phyloP scores from a whole-genome alignment of 30 jellyfish, hydroid and myxozoan genomes.

The Turritopsis dohrnii region DNA sequence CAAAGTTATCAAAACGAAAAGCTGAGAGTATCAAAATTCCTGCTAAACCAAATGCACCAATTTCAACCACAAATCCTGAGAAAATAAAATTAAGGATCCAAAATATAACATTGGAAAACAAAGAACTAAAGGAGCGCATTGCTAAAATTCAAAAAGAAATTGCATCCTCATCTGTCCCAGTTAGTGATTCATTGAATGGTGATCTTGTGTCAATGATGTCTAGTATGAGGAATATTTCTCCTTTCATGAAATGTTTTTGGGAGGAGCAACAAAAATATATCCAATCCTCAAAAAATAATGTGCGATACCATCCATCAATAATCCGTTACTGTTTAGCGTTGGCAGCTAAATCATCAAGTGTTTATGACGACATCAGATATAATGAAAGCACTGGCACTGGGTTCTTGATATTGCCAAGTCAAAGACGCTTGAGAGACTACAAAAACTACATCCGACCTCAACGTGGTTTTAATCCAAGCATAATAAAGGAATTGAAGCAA shows the following conservation, averaged over 20 bases:
- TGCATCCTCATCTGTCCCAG: too few relatives aligned
- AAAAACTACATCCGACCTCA: slow-evolving; percentile 17
- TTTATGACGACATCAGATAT: not conserved
- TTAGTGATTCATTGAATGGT: too few relatives aligned
- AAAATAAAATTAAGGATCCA: too few relatives aligned
- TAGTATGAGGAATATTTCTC: not conserved
- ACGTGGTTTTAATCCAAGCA: not conserved
- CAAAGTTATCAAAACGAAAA: too few relatives aligned
- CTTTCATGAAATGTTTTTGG: not conserved
- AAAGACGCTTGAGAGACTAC: slow-evolving; percentile 7
- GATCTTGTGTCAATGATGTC: not conserved
- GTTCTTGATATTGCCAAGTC: slow-evolving; percentile 12
- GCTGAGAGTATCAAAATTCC: too few relatives aligned
- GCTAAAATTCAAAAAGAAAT: too few relatives aligned
- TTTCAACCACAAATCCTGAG: too few relatives aligned
- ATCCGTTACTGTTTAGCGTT: not conserved
- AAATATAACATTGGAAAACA: too few relatives aligned
- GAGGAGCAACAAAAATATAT: not conserved
- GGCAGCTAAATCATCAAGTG: slow-evolving; percentile 10
- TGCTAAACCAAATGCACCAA: too few relatives aligned
- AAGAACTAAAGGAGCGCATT: too few relatives aligned
- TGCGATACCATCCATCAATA: not conserved
- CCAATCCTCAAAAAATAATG: not conserved
- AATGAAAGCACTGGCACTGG: not conserved
- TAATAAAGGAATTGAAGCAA: not conserved